A percentile compares a stretch with the other conserved stretches of the same genome.
These are phyloP conservation scores for Hippocampus abdominalis DNA, from an alignment of 2,113 vertebrate genomes.

Conservation along the genomic window DNA sequence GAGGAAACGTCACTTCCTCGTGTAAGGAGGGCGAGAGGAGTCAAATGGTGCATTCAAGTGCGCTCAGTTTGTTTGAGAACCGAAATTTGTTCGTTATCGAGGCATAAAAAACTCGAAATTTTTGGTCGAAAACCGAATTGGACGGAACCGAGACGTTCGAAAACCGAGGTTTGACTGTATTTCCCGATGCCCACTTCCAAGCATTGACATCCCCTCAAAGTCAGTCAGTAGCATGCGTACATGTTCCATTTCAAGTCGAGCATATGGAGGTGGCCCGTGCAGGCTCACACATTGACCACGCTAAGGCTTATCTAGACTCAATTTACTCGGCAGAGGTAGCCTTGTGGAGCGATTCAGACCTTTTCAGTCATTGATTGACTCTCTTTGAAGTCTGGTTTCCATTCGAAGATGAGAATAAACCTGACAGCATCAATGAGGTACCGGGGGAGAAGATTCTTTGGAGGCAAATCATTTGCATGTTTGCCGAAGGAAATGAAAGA, in stretches of 20 bases:
- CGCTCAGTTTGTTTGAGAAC: too few relatives aligned
- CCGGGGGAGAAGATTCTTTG: slow-evolving; percentile 8
- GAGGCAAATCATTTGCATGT: slow-evolving; percentile 20
- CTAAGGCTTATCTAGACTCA: not conserved
- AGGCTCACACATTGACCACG: not conserved
- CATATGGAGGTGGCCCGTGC: not conserved
- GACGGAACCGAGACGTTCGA: too few relatives aligned
- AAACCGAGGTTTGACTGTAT: too few relatives aligned
- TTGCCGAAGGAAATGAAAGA: slow-evolving; percentile 18
- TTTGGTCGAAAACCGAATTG: too few relatives aligned
- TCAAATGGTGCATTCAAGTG: too few relatives aligned
- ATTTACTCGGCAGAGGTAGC: not conserved
- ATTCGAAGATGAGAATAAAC: slow-evolving; percentile 26
- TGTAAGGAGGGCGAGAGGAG: too few relatives aligned
- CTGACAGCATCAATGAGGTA: slow-evolving; percentile 9
- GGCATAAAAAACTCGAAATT: too few relatives aligned
- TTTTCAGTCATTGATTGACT: slow-evolving; percentile 30
- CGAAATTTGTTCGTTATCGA: too few relatives aligned
- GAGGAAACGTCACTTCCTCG: too few relatives aligned
- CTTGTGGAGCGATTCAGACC: not conserved
- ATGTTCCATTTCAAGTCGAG: not conserved
- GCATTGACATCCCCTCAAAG: not conserved
- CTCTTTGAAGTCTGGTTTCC: slow-evolving; percentile 45
- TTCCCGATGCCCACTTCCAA: not conserved
- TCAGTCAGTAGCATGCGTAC: not conserved